A percentile compares a stretch with the other conserved stretches of the same genome.
phyloP scores from a whole-genome alignment of 2,113 vertebrate genomes.

The Hipposideros armiger region DNA sequence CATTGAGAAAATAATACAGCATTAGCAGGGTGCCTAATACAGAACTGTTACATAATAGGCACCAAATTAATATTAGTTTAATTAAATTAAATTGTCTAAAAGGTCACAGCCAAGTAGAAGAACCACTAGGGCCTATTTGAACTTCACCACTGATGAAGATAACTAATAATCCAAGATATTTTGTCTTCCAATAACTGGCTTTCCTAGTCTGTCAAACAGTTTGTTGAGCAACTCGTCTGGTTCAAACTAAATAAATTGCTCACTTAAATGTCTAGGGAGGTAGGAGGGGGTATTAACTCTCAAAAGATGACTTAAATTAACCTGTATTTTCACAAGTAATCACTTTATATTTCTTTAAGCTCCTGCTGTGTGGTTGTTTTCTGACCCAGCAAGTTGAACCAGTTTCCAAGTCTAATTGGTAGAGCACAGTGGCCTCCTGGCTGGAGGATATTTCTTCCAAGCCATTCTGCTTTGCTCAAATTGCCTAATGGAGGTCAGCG shows the following conservation, averaged over 20 bases:
- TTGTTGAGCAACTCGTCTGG: slow-evolving; percentile 15
- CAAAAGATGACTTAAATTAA: slow-evolving; percentile 34
- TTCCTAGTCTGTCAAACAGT: slow-evolving; percentile 4
- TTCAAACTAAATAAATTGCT: slow-evolving; percentile 36
- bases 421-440: not conserved
- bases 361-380: not conserved
- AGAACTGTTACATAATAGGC: not conserved
- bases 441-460: slow-evolving; percentile 10
- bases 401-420: slow-evolving; percentile 38
- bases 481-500: not conserved
- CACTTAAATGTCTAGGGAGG: not conserved
- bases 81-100: not conserved
- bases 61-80: slow-evolving; percentile 22
- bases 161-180: slow-evolving; percentile 6
- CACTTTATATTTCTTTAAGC: slow-evolving; percentile 20
- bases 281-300: not conserved
- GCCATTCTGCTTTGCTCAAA: slow-evolving; percentile 3
- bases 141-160: not conserved
- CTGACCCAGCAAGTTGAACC: slow-evolving; percentile 21
- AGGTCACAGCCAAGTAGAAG: not conserved
- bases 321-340: not conserved
- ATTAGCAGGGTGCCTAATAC: not conserved
- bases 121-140: not conserved
- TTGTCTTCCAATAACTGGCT: not conserved
- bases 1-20: not conserved